phyloP scores from a whole-genome alignment of 2,888 invertebrate genomes.

The Dascillus cervinus region DNA sequence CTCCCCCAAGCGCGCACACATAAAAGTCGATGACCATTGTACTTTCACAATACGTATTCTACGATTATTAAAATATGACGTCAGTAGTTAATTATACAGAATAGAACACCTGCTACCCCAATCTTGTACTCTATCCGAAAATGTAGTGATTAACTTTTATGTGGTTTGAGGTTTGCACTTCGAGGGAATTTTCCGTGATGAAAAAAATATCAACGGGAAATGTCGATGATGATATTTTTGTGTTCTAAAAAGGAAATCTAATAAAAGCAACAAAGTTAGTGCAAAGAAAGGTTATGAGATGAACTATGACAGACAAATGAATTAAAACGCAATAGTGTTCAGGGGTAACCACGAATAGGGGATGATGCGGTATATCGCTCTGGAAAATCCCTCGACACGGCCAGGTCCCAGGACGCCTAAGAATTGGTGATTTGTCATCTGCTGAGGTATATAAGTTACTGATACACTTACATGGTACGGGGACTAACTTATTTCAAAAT shows the following conservation, averaged over 20 bases:
- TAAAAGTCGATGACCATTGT: slow-evolving; percentile 37
- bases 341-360: slow-evolving; percentile 9
- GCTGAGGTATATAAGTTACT: no score
- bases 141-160: no score
- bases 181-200: no score
- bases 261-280: no score
- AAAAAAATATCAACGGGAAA: no score
- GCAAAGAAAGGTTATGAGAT: no score
- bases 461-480: no score
- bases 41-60: slow-evolving; percentile 36
- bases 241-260: no score
- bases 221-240: no score
- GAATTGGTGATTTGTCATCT: slow-evolving; percentile 25
- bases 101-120: slow-evolving; percentile 29
- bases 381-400: slow-evolving; percentile 17
- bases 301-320: slow-evolving; percentile 13
- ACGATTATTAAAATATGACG: slow-evolving; percentile 36
- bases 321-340: slow-evolving; percentile 13
- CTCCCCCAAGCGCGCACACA: no score
- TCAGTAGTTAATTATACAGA: slow-evolving; percentile 28
- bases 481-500: no score
- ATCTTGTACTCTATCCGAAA: slow-evolving; percentile 8
- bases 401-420: slow-evolving; percentile 17
- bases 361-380: slow-evolving; percentile 9
- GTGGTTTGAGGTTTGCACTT: no score